Evolutionary conservation across 2,113 vertebrate genomes (phyloP).

Genomic region (Protomyctophum bolini): DNA sequence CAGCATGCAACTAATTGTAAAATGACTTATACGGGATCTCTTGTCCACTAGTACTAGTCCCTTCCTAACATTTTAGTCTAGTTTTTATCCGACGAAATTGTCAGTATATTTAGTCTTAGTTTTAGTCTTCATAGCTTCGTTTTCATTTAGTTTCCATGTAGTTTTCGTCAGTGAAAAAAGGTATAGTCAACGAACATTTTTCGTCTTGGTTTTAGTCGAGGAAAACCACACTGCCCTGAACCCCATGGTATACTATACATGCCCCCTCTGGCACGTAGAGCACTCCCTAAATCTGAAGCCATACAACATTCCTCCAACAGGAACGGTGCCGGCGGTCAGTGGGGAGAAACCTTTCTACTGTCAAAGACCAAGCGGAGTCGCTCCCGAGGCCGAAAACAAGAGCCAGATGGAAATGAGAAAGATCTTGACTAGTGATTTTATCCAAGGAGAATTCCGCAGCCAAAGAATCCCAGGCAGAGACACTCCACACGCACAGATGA

Average conservation of each 20-base stretch:
- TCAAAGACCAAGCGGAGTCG: conserved; percentile 79
- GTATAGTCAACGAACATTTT: too few relatives aligned
- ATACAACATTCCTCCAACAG: conserved; percentile 84
- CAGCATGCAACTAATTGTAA: too few relatives aligned
- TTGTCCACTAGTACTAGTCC: too few relatives aligned
- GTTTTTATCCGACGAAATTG: too few relatives aligned
- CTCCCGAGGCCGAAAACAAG: conserved; percentile 82
- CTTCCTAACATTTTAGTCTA: too few relatives aligned
- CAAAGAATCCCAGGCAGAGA: conserved; percentile 79
- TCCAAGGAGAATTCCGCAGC: conserved; percentile 83
- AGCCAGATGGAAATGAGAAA: conserved; percentile 90
- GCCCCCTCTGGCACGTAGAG: conserved; percentile 90
- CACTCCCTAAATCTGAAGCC: conserved; percentile 84
- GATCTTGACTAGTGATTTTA: conserved; percentile 86
- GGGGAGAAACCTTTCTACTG: conserved; percentile 85
- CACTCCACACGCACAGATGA: conserved; percentile 82
- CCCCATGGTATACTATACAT: conserved; percentile 86
- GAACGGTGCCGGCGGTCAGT: conserved; percentile 88
- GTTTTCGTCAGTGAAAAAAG: too few relatives aligned
- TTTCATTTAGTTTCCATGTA: too few relatives aligned
- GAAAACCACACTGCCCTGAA: conserved; percentile 53
- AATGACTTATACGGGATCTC: too few relatives aligned
- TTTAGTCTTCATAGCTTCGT: too few relatives aligned
- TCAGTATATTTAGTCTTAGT: too few relatives aligned
- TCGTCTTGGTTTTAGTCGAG: too few relatives aligned